These are phyloP conservation scores for Lucinisca nassula DNA, from an alignment of 2,888 invertebrate genomes.

Conservation along the genomic window DNA sequence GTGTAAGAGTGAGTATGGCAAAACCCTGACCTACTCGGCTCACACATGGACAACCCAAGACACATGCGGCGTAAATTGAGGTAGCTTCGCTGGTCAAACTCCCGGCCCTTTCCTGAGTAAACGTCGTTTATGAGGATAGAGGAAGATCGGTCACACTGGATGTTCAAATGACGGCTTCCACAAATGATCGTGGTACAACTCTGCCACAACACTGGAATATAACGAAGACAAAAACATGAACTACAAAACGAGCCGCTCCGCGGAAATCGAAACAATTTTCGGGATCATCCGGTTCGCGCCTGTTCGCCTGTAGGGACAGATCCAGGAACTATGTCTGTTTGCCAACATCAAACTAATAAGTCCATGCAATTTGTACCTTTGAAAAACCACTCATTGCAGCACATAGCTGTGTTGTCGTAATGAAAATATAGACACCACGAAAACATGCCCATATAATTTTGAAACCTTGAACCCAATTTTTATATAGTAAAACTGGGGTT, in stretches of 20 bases:
- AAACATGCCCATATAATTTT: no score
- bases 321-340: not conserved
- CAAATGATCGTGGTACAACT: slow-evolving; percentile 60
- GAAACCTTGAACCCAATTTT: no score
- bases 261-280: not conserved
- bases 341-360: not conserved
- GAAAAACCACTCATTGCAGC: no score
- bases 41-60: slow-evolving; percentile 52
- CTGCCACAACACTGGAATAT: slow-evolving; percentile 58
- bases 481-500: no score
- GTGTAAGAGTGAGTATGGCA: slow-evolving; percentile 39
- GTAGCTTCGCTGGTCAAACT: slow-evolving; percentile 45
- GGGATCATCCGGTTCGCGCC: not conserved
- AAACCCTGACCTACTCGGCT: slow-evolving; percentile 43
- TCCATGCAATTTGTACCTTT: no score
- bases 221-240: not conserved
- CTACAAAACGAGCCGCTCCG: not conserved
- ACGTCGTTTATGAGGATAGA: slow-evolving; percentile 62
- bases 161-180: slow-evolving; percentile 33
- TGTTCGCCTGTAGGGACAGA: not conserved
- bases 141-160: slow-evolving; percentile 51
- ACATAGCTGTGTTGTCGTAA: no score
- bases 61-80: slow-evolving; percentile 59
- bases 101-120: slow-evolving; percentile 41
- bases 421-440: no score